Percentiles rank a stretch among this genome's conserved stretches.
These are phyloP conservation scores for Brotula barbata DNA, from an alignment of 2,797 vertebrate species.

Conservation along the genomic window DNA sequence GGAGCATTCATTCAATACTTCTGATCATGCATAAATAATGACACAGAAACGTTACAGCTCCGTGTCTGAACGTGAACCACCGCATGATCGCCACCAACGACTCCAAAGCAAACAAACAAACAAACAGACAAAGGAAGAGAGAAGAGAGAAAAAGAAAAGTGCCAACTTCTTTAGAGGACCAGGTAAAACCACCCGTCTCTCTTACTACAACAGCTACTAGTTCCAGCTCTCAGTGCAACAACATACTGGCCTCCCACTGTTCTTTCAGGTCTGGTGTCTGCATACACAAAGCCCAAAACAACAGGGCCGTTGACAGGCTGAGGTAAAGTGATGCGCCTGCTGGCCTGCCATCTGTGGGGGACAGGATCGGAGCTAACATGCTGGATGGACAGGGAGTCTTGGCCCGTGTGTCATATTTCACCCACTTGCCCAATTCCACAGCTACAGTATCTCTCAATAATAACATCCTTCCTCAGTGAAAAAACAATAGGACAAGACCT, in stretches of 20 bases:
- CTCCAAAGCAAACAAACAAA: conserved; percentile 37
- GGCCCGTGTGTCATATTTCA: conserved; percentile 64
- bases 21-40: conserved; percentile 20
- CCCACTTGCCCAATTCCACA: conserved; percentile 50
- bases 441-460: conserved; percentile 53
- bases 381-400: conserved; percentile 53
- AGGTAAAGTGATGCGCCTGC: conserved; percentile 70
- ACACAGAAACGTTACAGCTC: conserved; percentile 33
- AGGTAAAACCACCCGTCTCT: conserved; percentile 11
- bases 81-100: conserved; percentile 4
- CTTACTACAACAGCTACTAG: conserved; percentile 31
- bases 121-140: conserved; percentile 14
- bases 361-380: conserved; percentile 30
- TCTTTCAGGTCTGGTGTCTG: conserved; percentile 62
- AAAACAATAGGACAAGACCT: conserved; percentile 28
- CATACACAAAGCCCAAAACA: conserved; percentile 68
- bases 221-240: conserved; percentile 31
- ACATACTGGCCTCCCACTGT: conserved; percentile 28
- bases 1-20: conserved; percentile 20
- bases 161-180: conserved; percentile 25
- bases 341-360: conserved; percentile 52
- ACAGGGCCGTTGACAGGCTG: conserved; percentile 63
- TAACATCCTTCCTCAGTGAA: conserved; percentile 38
- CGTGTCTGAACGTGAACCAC: conserved; percentile 32
- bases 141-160: conserved; percentile 27